Conservation (phyloP, 2,888 invertebrate species). For the Entomobrya multifasciata region DNA sequence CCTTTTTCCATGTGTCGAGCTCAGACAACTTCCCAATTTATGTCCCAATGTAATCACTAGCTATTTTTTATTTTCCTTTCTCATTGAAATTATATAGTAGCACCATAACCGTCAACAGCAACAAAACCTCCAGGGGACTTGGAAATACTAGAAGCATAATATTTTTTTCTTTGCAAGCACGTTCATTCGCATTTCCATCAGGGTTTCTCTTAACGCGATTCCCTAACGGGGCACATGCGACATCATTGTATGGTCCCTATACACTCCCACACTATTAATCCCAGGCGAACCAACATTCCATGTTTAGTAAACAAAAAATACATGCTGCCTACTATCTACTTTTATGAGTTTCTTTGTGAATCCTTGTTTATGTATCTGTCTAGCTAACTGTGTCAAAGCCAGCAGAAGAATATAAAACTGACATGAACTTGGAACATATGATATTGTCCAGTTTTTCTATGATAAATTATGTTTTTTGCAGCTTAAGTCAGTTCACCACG, state of each 20-base stretch:
- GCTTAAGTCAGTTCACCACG: slow-evolving; percentile 53
- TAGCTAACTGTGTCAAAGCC: slow-evolving; percentile 46
- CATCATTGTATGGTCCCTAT: slow-evolving; percentile 13
- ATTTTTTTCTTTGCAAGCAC: too few relatives aligned
- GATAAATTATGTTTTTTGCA: slow-evolving; percentile 54
- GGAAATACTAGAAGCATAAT: neutral
- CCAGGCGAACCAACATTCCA: neutral
- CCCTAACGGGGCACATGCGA: slow-evolving; percentile 34
- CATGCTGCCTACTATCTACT: neutral
- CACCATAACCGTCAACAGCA: too few relatives aligned
- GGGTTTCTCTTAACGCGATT: slow-evolving; percentile 22
- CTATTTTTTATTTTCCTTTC: slow-evolving; percentile 46
- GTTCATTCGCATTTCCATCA: neutral
- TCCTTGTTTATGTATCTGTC: neutral
- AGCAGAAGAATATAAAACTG: slow-evolving; percentile 55
- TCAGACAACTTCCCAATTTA: slow-evolving; percentile 64
- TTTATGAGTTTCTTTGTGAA: neutral
- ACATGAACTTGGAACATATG: slow-evolving; percentile 38
- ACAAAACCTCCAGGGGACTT: too few relatives aligned
- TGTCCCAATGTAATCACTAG: slow-evolving; percentile 56
- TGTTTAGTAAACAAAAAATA: neutral
- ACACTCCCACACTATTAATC: neutral
- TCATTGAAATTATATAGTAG: neutral
- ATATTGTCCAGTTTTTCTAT: slow-evolving; percentile 49
- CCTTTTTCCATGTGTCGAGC: slow-evolving; percentile 13